A percentile compares a stretch with the other conserved stretches of the same genome.
These are phyloP conservation scores for Zele albiditarsus DNA, from an alignment of 2,888 invertebrate genomes.

Conservation along the genomic window DNA sequence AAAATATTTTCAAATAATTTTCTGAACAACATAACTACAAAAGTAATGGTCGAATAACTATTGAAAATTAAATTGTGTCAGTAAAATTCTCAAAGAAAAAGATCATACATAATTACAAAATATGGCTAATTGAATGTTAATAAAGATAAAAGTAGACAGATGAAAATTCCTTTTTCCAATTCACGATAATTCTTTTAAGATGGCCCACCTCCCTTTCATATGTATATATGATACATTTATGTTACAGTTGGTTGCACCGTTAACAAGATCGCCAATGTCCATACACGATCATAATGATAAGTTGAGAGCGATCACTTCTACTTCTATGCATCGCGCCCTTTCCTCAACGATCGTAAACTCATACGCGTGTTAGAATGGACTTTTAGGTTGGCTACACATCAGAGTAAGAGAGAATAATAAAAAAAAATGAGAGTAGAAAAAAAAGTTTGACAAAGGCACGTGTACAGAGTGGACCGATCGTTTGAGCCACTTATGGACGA, in stretches of 20 bases:
- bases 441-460: slow-evolving; percentile 18
- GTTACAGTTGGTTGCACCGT: slow-evolving; percentile 23
- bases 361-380: slow-evolving; percentile 47
- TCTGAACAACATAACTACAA: no score
- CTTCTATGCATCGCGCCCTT: slow-evolving; percentile 27
- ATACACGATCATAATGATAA: slow-evolving; percentile 9
- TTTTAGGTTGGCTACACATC: slow-evolving; percentile 14
- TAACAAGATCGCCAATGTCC: slow-evolving; percentile 29
- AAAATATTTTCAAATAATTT: no score
- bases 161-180: no score
- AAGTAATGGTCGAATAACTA: no score
- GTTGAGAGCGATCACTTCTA: slow-evolving; percentile 29
- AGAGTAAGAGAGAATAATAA: background rate
- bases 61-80: no score
- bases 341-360: slow-evolving; percentile 40
- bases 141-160: no score
- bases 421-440: slow-evolving; percentile 8
- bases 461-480: slow-evolving; percentile 20
- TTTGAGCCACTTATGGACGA: slow-evolving; percentile 49
- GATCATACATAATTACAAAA: no score
- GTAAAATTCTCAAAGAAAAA: no score
- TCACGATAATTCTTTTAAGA: no score
- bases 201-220: no score
- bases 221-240: slow-evolving; percentile 1
- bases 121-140: no score